These are phyloP conservation scores for Platyscapa corneri DNA, from an alignment of 1,140 invertebrate species.

Conservation along the genomic window DNA sequence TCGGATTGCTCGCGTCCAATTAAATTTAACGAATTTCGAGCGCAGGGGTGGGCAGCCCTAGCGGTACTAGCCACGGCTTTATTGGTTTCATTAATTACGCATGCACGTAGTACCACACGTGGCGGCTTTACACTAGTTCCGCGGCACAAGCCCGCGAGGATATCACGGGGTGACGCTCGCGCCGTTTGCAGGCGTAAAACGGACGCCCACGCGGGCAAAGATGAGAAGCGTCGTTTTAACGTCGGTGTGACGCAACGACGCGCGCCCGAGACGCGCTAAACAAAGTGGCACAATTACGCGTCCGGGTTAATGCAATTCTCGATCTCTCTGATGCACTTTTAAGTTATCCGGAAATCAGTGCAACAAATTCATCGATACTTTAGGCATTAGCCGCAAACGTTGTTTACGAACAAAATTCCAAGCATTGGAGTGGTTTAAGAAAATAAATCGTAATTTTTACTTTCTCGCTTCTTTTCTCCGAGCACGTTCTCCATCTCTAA, in stretches of 20 bases:
- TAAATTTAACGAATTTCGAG: conserved; percentile 72
- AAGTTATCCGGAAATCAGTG: not conserved
- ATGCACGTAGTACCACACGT: conserved; percentile 55
- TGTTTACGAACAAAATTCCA: no score
- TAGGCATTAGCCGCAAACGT: no score
- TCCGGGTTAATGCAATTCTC: no score
- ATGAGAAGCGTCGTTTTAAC: not conserved
- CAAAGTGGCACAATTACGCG: not conserved
- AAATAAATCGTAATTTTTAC: no score
- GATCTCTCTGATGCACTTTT: no score
- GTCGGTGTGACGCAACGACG: not conserved
- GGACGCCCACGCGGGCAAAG: no score
- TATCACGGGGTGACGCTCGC: not conserved
- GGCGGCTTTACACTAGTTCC: conserved; percentile 26
- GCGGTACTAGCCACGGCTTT: conserved; percentile 58
- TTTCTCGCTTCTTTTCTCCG: no score
- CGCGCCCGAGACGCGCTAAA: not conserved
- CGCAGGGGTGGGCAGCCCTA: not conserved
- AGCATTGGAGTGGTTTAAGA: no score
- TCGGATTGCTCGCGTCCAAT: conserved; percentile 70
- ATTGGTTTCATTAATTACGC: conserved; percentile 74
- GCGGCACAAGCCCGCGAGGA: not conserved
- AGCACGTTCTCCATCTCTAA: no score
- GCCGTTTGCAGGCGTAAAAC: not conserved
- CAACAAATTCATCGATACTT: no score